Evolutionary conservation across 2,113 vertebrate genomes (phyloP).

Genomic region (Pardalotus punctatus): DNA sequence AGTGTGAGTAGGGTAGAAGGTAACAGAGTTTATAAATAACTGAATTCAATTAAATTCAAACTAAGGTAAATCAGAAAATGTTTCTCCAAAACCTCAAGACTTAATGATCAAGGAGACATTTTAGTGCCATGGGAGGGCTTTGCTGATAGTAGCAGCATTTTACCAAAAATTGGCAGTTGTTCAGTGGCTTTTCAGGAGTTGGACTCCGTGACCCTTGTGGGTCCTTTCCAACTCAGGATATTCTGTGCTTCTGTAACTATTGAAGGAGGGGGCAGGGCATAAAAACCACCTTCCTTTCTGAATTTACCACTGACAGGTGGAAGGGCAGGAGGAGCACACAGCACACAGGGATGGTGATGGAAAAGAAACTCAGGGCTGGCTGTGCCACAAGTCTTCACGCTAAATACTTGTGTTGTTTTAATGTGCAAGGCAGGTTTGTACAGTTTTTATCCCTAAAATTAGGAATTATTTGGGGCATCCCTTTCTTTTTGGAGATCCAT

Average conservation of each 20-base stretch:
- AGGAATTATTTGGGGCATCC: background rate
- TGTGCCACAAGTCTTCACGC: background rate
- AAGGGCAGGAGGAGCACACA: background rate
- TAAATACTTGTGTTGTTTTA: background rate
- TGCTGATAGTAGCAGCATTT: background rate
- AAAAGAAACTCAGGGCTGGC: background rate
- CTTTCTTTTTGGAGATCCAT: background rate
- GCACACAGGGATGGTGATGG: background rate
- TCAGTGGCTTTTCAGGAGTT: background rate
- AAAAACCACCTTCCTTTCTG: background rate
- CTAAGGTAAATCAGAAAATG: background rate
- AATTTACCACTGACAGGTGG: background rate
- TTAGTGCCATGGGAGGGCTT: background rate
- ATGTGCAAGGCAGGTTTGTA: background rate
- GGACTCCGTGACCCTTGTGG: background rate
- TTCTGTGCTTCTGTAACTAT: background rate
- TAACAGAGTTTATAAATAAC: slow-evolving; percentile 12
- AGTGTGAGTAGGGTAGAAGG: background rate
- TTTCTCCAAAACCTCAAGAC: background rate
- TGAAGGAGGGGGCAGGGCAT: too few species aligned
- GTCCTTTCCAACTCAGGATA: background rate
- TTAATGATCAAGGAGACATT: background rate
- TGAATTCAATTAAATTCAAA: background rate
- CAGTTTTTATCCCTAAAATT: background rate
- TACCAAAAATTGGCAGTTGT: background rate